Base-by-base conservation (phyloP, 2,888 invertebrate species). In the Tanypteryx hageni region DNA sequence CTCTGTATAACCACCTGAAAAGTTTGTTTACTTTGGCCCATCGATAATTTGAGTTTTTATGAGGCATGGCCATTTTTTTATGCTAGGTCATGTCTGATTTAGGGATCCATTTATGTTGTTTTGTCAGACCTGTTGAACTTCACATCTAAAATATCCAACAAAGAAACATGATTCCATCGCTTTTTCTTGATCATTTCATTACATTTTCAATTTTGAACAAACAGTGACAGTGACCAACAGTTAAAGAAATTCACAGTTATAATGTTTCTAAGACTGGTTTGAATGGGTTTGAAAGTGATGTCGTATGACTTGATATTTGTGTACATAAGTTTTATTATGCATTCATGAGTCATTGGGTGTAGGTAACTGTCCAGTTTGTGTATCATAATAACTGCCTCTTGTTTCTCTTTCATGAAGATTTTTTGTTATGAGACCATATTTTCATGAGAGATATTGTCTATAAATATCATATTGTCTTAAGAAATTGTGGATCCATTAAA, bases 351-450 rank as follows among this genome's bases (percentile, higher is more conserved):
- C 64, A 89, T 89, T 89, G 68, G 64, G 89, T 89, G 89, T 64
- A 64, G 89, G 68, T 64, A 89, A 89, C 89, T 89, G 89, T 89
- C 89, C 89, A 89, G n/a, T 89, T 86, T 64, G 31, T 89, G 64
- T 31, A 89, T 44, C 68, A 89, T 68, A 68, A 89, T 68, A 68
- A 64, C 64, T 89, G 31, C 64, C 89, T 89, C n/a, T 57, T 44
- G 31, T 89, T 64, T 89, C 44, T 44, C 27, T 27, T 18, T 44
- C 9, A 44, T 64, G 64, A 61, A 89, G 89, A 64, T 64, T 44
- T 89, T 44, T 64, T 61, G 64, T 89, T 44, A 64, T 31, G 89
- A 64, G 64, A 89, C 61, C 56, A 64, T 89, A 86, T 59, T 22
- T 89, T 64, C 44, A 89, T 57, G 44, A 56, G 18, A 89, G 44